phyloP scores from a whole-genome alignment of 35 echinoderm and acorn worm species.

The Holothuria glaberrima region DNA sequence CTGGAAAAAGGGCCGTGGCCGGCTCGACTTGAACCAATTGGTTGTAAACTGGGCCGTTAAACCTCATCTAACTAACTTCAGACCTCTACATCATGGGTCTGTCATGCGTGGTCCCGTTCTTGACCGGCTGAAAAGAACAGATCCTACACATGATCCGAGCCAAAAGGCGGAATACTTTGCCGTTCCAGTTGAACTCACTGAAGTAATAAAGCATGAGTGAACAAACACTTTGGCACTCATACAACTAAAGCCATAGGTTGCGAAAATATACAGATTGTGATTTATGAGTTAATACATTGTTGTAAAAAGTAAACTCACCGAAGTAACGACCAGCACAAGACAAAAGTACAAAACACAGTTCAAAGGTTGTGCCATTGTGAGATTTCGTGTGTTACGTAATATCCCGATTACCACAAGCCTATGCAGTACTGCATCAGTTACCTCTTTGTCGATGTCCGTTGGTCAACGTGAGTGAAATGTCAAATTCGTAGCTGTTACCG shows the following conservation, averaged over 20 bases:
- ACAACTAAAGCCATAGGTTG: not conserved
- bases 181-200: not conserved
- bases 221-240: not conserved
- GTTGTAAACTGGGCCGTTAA: no score
- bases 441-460: no score
- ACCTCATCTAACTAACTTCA: no score
- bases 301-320: not conserved
- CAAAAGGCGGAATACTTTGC: not conserved
- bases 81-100: no score
- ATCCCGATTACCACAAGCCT: not conserved
- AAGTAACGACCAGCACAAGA: not conserved
- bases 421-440: no score
- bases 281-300: not conserved
- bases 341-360: not conserved
- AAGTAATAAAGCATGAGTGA: not conserved
- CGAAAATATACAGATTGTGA: not conserved
- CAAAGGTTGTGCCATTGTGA: slow-evolving; percentile 20
- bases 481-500: no score
- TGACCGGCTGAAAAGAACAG: no score
- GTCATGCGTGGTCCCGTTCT: no score
- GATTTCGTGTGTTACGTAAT: slow-evolving; percentile 22
- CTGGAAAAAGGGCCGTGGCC: no score
- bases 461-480: no score
- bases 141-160: not conserved
- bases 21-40: no score